phyloP scores from a whole-genome alignment of 1,140 invertebrate genomes.

The Drosophila orosa region DNA sequence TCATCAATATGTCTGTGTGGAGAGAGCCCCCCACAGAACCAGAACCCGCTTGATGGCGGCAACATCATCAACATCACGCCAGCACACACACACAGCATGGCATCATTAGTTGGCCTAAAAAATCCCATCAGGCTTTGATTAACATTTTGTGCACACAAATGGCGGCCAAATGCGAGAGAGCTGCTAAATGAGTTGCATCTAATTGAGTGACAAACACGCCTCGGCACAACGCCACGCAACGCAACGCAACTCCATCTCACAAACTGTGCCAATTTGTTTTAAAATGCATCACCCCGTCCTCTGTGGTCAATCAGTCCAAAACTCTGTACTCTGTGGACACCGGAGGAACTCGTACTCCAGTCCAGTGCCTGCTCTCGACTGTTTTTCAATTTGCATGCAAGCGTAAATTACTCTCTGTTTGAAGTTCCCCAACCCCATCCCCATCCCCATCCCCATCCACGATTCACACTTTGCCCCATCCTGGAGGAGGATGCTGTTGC shows the following conservation, averaged over 20 bases:
- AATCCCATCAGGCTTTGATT: conserved; percentile 79
- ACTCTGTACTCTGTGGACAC: not conserved
- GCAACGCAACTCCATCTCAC: conserved; percentile 44
- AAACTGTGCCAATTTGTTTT: conserved; percentile 83
- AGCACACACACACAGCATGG: conserved; percentile 2
- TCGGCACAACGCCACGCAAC: conserved; percentile 33
- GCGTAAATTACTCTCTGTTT: conserved; percentile 68
- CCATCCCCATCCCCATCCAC: too few species aligned
- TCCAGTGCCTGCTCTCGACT: conserved; percentile 63
- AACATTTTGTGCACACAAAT: conserved; percentile 78
- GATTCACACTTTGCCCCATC: not conserved
- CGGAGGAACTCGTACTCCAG: conserved; percentile 17
- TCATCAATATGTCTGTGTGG: conserved; percentile 51
- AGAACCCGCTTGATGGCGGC: not conserved
- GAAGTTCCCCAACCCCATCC: conserved; percentile 13
- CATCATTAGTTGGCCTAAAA: conserved; percentile 73
- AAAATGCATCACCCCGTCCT: conserved; percentile 67
- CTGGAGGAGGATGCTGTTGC: conserved; percentile 13
- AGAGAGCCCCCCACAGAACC: conserved; percentile 1
- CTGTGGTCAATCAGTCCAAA: conserved; percentile 60
- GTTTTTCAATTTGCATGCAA: conserved; percentile 81
- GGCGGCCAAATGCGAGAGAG: conserved; percentile 46
- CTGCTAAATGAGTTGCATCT: conserved; percentile 80
- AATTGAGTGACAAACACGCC: conserved; percentile 78
- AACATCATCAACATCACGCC: not conserved